Percentiles rank a stretch among this genome's conserved stretches.
Conservation (phyloP, 1,140 invertebrate species). For the Camponotus pennsylvanicus region DNA sequence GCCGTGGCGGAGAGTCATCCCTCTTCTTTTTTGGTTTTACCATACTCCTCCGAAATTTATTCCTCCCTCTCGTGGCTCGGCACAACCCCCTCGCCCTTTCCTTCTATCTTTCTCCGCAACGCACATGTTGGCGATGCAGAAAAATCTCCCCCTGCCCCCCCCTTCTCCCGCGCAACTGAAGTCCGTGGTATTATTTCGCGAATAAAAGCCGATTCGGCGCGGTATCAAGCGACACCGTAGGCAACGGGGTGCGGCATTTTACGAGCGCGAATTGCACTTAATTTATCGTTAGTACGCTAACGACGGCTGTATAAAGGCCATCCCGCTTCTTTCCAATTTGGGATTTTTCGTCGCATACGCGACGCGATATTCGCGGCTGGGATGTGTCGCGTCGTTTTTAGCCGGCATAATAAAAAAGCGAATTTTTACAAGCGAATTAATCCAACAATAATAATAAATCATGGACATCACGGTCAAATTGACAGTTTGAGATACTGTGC, state of each 20-base stretch:
- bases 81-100: background rate
- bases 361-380: background rate
- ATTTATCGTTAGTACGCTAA: constrained; percentile 53
- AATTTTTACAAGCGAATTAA: background rate
- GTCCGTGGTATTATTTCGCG: constrained; percentile 49
- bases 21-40: constrained; percentile 55
- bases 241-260: constrained; percentile 29
- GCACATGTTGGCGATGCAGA: constrained; percentile 46
- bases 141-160: constrained; percentile 11
- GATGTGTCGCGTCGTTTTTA: background rate
- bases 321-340: constrained; percentile 20
- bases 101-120: constrained; percentile 47
- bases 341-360: constrained; percentile 26
- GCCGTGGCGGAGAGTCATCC: constrained; percentile 24
- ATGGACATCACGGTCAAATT: background rate
- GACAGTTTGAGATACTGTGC: background rate
- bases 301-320: constrained; percentile 31
- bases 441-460: background rate
- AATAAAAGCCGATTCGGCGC: constrained; percentile 46
- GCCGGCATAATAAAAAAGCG: background rate
- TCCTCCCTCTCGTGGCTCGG: constrained; percentile 47
- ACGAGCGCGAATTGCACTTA: constrained; percentile 51
- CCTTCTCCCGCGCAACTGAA: constrained; percentile 15
- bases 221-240: constrained; percentile 37
- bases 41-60: constrained; percentile 62